Conservation (phyloP, 2,797 vertebrate species). For the Catharus ustulatus region DNA sequence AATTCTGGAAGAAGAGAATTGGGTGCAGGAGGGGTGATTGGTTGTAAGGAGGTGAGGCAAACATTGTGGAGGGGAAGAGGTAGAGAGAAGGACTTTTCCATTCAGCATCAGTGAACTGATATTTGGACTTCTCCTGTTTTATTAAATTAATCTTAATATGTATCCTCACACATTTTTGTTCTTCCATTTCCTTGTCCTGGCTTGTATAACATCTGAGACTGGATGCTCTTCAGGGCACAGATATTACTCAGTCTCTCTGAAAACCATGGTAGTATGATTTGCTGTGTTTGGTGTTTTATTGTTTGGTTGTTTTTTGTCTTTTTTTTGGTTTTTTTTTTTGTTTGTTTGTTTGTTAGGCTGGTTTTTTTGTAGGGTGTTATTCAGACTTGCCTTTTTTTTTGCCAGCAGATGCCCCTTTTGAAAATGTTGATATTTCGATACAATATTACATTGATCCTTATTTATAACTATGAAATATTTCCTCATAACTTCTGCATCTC, state of each 20-base stretch:
- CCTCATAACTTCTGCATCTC: not conserved
- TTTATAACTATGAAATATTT: not conserved
- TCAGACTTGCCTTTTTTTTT: not conserved
- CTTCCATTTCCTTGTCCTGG: not conserved
- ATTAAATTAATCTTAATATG: not conserved
- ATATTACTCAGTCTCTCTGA: not conserved
- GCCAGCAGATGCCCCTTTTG: not conserved
- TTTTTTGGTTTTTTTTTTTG: not conserved
- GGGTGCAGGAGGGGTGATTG: not conserved
- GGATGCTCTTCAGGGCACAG: not conserved
- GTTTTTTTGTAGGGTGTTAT: not conserved
- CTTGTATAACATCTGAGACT: not conserved
- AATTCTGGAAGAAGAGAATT: not conserved
- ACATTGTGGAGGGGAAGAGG: fast-evolving
- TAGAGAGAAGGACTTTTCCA: not conserved
- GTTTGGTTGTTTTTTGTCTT: too few relatives aligned
- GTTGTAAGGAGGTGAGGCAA: not conserved
- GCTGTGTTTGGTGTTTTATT: not conserved
- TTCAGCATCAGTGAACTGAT: not conserved
- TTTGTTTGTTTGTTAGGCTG: not conserved
- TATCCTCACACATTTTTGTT: not conserved
- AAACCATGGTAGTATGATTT: not conserved
- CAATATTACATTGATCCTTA: not conserved
- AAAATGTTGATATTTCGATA: not conserved
- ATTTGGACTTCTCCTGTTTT: not conserved